Percentiles rank a stretch among this genome's conserved stretches.
These are phyloP conservation scores for Clarias gariepinus DNA, from an alignment of 2,113 vertebrate genomes.

Conservation along the genomic window DNA sequence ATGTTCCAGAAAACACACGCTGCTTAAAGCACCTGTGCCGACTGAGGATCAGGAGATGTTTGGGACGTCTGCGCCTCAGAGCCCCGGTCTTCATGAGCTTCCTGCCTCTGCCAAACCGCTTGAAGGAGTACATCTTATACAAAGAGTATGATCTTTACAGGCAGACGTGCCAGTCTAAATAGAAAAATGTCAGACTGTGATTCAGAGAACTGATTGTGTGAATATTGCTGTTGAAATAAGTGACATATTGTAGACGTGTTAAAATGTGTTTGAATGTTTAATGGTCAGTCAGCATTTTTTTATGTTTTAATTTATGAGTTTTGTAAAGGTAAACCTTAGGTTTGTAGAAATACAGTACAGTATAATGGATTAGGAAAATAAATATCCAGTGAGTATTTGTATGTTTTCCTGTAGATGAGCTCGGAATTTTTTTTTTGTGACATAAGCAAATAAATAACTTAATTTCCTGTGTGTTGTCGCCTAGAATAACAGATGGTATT, in stretches of 20 bases:
- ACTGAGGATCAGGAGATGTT: slow-evolving; percentile 82
- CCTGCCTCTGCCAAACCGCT: slow-evolving; percentile 80
- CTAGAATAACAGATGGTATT: neutral
- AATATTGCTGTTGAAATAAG: neutral
- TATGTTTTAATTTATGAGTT: neutral
- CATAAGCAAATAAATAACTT: neutral
- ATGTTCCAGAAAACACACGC: slow-evolving; percentile 79
- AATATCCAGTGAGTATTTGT: neutral
- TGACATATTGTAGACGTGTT: neutral
- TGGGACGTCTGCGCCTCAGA: slow-evolving; percentile 85
- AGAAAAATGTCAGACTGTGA: neutral
- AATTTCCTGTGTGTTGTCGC: neutral
- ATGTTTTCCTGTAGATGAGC: neutral
- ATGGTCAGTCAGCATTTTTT: neutral
- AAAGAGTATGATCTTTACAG: slow-evolving; percentile 82
- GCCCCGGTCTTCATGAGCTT: slow-evolving; percentile 91
- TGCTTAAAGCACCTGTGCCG: slow-evolving; percentile 89
- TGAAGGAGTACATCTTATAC: slow-evolving; percentile 88
- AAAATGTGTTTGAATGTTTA: neutral
- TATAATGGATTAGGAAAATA: neutral
- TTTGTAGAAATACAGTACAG: neutral
- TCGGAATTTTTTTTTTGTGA: neutral
- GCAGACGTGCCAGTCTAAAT: slow-evolving; percentile 56
- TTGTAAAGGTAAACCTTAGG: neutral
- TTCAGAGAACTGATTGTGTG: neutral